Percentiles rank a stretch among this genome's conserved stretches.
Conservation (phyloP, 2,797 vertebrate species). For the Stomatorhinus walkeri region DNA sequence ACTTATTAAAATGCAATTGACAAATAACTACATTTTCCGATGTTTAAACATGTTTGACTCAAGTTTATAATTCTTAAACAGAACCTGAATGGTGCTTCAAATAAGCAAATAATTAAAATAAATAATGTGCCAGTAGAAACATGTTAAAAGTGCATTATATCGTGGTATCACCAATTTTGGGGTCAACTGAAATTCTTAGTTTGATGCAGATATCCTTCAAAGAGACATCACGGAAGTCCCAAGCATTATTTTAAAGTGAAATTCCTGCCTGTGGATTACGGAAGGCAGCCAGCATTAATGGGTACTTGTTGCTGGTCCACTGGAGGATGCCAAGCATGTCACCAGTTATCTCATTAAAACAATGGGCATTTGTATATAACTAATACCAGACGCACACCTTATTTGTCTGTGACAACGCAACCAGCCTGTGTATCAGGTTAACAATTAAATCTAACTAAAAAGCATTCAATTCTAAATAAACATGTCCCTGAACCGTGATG, state of each 20-base stretch:
- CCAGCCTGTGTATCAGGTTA: neutral
- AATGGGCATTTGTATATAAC: neutral
- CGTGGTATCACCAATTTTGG: neutral
- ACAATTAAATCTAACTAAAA: neutral
- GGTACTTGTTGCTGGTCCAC: neutral
- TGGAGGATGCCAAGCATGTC: neutral
- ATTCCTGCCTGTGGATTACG: neutral
- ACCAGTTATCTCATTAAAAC: neutral
- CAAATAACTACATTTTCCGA: neutral
- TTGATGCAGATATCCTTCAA: neutral
- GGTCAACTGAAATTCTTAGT: neutral
- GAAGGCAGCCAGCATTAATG: neutral
- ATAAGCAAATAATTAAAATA: neutral
- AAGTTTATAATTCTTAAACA: neutral
- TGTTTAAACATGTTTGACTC: neutral
- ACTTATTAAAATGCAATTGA: neutral
- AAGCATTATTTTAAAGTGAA: neutral
- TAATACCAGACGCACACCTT: neutral
- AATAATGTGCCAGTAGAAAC: neutral
- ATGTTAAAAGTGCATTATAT: neutral
- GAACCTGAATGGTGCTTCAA: neutral
- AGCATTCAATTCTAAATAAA: neutral
- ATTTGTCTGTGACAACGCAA: neutral
- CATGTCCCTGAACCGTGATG: neutral
- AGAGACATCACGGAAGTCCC: neutral